These are phyloP conservation scores for Aleiodes alternator DNA, from an alignment of 2,888 invertebrate species.

Conservation along the genomic window DNA sequence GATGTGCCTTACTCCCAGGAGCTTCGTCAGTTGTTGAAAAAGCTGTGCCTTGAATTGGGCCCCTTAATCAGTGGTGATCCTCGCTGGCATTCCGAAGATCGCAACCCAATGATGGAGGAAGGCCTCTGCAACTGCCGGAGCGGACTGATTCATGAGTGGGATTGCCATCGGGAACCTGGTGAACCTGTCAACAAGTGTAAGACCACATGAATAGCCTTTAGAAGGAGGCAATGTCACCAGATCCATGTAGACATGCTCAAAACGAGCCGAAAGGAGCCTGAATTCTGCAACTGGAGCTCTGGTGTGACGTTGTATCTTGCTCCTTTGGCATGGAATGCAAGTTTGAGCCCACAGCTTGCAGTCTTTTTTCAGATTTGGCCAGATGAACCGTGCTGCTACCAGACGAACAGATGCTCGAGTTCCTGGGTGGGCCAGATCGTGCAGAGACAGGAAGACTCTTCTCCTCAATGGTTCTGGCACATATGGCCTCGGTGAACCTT, in stretches of 20 bases:
- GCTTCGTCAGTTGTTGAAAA: too few species aligned
- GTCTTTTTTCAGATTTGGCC: not conserved
- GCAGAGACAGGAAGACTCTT: slow-evolving; percentile 22
- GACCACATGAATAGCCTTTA: slow-evolving; percentile 63
- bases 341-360: slow-evolving; percentile 1
- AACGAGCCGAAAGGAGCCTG: not conserved
- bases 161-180: slow-evolving; percentile 24
- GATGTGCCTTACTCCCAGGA: too few species aligned
- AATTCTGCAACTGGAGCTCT: slow-evolving; percentile 5
- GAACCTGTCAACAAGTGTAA: slow-evolving; percentile 67
- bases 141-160: too few species aligned
- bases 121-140: too few species aligned
- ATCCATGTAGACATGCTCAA: not conserved
- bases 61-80: too few species aligned
- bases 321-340: slow-evolving; percentile 7
- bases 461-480: slow-evolving; percentile 8
- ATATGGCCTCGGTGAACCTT: slow-evolving; percentile 3
- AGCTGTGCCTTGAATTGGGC: too few species aligned
- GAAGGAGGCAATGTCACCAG: not conserved
- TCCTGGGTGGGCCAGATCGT: slow-evolving; percentile 14
- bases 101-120: too few species aligned
- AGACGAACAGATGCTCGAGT: not conserved
- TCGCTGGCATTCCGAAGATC: too few species aligned
- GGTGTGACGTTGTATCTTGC: not conserved
- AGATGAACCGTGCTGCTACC: slow-evolving; percentile 8